A percentile compares a stretch with the other conserved stretches of the same genome.
These are phyloP conservation scores for Todus mexicanus DNA, from an alignment of 2,797 vertebrate species.

Conservation along the genomic window DNA sequence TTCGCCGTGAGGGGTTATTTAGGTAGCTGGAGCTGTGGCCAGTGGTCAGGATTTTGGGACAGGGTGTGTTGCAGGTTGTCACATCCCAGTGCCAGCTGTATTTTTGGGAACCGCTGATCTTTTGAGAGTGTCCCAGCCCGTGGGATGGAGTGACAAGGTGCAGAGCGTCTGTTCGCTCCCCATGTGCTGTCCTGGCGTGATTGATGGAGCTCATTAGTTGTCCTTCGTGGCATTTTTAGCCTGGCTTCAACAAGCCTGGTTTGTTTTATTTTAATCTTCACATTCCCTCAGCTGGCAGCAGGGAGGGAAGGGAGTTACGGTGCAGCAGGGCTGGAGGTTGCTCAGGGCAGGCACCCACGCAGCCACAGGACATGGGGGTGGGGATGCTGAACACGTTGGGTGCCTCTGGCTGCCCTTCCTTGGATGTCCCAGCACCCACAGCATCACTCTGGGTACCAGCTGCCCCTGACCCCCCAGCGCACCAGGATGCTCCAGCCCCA, in stretches of 20 bases:
- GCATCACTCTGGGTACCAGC: background rate
- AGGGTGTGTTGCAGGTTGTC: background rate
- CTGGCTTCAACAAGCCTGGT: background rate
- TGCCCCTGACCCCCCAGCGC: accelerated
- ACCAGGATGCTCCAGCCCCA: background rate
- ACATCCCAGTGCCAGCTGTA: background rate
- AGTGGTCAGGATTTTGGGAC: background rate
- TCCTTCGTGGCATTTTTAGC: background rate
- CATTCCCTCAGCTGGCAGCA: background rate
- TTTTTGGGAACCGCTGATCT: background rate
- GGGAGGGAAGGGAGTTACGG: constrained; percentile 19
- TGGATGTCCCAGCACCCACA: background rate
- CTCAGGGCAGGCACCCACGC: accelerated
- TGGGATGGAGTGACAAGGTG: background rate
- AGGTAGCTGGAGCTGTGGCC: background rate
- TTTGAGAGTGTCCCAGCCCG: accelerated
- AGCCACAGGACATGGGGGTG: accelerated
- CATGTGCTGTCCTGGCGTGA: background rate
- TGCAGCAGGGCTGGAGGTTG: background rate
- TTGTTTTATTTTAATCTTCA: constrained; percentile 51
- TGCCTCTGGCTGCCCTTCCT: background rate
- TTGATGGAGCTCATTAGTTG: constrained; percentile 45
- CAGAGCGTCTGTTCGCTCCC: background rate
- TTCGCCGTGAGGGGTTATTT: background rate
- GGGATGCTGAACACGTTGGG: background rate